A percentile compares a stretch with the other conserved stretches of the same genome.
These are phyloP conservation scores for Mantis religiosa DNA, from an alignment of 2,888 invertebrate genomes.

Conservation along the genomic window DNA sequence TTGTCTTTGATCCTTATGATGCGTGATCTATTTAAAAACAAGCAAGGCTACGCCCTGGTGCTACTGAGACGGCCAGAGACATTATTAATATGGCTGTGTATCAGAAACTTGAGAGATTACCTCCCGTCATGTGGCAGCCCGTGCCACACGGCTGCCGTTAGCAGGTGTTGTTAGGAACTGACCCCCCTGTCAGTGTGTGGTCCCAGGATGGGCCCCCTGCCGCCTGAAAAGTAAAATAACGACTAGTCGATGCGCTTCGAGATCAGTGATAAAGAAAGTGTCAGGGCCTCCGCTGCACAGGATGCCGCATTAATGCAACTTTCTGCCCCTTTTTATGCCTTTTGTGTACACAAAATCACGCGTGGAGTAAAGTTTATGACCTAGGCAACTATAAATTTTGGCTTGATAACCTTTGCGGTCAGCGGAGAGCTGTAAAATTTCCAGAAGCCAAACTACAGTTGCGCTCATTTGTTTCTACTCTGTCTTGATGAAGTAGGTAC, in stretches of 20 bases:
- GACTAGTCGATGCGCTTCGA: not conserved
- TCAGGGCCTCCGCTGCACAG: not conserved
- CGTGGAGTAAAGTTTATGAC: not conserved
- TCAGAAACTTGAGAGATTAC: not conserved
- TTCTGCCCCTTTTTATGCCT: no score
- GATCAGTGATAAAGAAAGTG: not conserved
- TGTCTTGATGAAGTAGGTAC: not conserved
- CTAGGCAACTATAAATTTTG: not conserved
- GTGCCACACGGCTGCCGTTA: not conserved
- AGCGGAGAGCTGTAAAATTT: not conserved
- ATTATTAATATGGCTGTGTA: not conserved
- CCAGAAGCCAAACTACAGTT: not conserved
- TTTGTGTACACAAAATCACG: not conserved
- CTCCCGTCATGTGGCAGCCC: no score
- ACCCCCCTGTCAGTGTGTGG: not conserved
- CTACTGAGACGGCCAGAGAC: no score
- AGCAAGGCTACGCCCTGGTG: no score
- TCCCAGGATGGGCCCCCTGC: not conserved
- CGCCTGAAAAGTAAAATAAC: not conserved
- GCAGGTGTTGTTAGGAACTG: not conserved
- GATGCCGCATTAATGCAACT: no score
- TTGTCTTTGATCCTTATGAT: no score
- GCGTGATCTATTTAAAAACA: no score
- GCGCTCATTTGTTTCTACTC: not conserved
- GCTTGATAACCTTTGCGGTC: not conserved